Conservation (phyloP, 1,140 invertebrate genomes). For the Phenacoccus solenopsis region DNA sequence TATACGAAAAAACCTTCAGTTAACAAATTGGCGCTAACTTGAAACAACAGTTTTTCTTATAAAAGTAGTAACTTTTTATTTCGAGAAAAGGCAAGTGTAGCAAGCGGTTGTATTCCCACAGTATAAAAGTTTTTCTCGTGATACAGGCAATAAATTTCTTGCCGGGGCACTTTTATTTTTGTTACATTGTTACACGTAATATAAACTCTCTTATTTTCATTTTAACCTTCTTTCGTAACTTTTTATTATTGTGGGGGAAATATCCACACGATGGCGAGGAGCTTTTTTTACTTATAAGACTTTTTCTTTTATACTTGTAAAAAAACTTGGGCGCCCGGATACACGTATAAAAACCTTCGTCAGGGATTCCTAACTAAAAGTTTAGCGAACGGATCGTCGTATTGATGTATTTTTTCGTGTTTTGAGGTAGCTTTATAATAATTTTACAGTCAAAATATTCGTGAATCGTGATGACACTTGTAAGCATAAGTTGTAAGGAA, state of each 20-base stretch:
- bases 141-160: conserved; percentile 13
- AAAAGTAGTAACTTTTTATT: background rate
- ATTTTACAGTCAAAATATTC: too few species aligned
- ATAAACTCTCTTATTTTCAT: conserved; percentile 17
- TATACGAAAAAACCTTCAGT: too few species aligned
- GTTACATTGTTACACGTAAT: conserved; percentile 15
- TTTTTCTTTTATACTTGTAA: too few species aligned
- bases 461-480: too few species aligned
- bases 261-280: background rate
- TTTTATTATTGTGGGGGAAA: conserved; percentile 12
- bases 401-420: too few species aligned
- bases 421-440: too few species aligned
- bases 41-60: conserved; percentile 2
- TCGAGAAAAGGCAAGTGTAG: background rate
- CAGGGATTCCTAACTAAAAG: too few species aligned
- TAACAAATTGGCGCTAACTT: background rate
- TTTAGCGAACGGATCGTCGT: too few species aligned
- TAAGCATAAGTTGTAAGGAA: too few species aligned
- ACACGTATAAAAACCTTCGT: too few species aligned
- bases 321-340: too few species aligned
- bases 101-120: conserved; percentile 11
- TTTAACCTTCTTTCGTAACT: conserved; percentile 12
- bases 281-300: too few species aligned
- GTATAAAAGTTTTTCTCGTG: conserved; percentile 11
- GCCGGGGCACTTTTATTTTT: conserved; percentile 11